Evolutionary conservation across 2,888 invertebrate genomes (phyloP).

Genomic region (Luperina testacea): DNA sequence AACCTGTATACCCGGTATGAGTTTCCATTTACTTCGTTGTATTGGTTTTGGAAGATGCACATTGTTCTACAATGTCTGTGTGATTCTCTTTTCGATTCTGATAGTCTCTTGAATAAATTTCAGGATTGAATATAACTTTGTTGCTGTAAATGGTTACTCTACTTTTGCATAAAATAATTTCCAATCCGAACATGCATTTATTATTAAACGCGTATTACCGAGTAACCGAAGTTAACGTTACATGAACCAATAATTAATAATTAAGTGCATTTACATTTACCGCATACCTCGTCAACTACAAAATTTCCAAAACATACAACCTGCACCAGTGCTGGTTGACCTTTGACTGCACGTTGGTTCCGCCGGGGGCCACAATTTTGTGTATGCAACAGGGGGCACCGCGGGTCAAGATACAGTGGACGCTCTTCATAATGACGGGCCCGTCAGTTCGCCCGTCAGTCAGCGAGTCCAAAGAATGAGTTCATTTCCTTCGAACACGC

Average conservation of each 20-base stretch:
- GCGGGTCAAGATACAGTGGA: conserved; percentile 78
- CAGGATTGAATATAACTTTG: conserved; percentile 22
- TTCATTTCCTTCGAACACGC: conserved; percentile 90
- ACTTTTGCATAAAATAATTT: conserved; percentile 36
- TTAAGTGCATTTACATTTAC: conserved; percentile 83
- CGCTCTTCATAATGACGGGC: conserved; percentile 83
- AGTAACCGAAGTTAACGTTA: conserved; percentile 73
- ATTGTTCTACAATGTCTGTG: conserved; percentile 45
- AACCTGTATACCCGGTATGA: conserved; percentile 57
- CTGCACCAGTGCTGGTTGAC: conserved; percentile 76
- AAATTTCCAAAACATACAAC: conserved; percentile 85
- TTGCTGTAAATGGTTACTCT: conserved; percentile 13
- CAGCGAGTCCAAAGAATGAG: conserved; percentile 88
- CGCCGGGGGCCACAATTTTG: conserved; percentile 75
- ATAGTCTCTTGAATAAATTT: conserved; percentile 44
- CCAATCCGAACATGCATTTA: conserved; percentile 33
- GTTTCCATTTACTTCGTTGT: conserved; percentile 59
- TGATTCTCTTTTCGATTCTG: conserved; percentile 20
- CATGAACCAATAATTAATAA: conserved; percentile 82
- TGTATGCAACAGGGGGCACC: conserved; percentile 71
- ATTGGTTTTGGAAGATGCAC: conserved; percentile 57
- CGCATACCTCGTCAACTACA: conserved; percentile 82
- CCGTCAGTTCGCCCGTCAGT: conserved; percentile 88
- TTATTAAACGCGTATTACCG: conserved; percentile 72
- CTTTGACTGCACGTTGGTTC: conserved; percentile 76